Percentiles rank a stretch among this genome's conserved stretches.
phyloP scores from a whole-genome alignment of 2,113 vertebrate genomes.

The Rhynchopsitta pachyrhyncha region DNA sequence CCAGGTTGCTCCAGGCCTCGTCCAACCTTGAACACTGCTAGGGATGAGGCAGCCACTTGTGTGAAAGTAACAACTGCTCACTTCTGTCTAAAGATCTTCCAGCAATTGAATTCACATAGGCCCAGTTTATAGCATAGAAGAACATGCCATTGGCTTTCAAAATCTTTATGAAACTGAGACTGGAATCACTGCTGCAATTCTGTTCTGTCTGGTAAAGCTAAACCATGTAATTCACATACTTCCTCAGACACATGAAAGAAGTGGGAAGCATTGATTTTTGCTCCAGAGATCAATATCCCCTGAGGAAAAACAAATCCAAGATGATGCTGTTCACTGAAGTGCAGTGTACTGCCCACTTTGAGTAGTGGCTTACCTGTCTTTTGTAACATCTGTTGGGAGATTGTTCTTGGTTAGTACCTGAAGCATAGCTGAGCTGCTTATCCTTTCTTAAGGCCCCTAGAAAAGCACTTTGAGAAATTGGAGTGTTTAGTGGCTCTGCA shows the following conservation, averaged over 20 bases:
- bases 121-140: neutral
- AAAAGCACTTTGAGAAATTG: neutral
- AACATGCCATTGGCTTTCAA: neutral
- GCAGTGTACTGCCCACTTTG: neutral
- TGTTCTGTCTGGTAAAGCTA: neutral
- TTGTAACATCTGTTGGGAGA: neutral
- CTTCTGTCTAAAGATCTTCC: neutral
- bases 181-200: neutral
- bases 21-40: neutral
- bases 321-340: neutral
- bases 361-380: neutral
- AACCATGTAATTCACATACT: neutral
- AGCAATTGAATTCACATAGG: neutral
- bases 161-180: neutral
- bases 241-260: neutral
- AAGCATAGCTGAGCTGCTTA: neutral
- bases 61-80: neutral
- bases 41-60: neutral
- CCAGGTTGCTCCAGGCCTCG: neutral
- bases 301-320: neutral
- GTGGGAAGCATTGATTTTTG: neutral
- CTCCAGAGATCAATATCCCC: neutral
- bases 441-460: neutral
- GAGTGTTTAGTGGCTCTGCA: neutral
- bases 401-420: neutral